These are phyloP conservation scores for Macrosoma leucophasiata DNA, from an alignment of 2,888 invertebrate genomes.

Conservation along the genomic window DNA sequence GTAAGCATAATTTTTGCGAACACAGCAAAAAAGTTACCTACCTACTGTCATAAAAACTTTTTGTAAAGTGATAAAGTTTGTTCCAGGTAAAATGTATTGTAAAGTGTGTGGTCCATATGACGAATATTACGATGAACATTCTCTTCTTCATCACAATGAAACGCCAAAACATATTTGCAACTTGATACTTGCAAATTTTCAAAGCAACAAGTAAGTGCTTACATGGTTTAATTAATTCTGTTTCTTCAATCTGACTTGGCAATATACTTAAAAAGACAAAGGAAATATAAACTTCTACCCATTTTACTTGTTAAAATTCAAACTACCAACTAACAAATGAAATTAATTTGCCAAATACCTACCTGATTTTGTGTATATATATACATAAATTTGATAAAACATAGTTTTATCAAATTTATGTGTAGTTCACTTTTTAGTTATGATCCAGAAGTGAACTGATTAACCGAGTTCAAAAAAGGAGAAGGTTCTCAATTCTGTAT, in stretches of 20 bases:
- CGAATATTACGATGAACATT: constrained; percentile 40
- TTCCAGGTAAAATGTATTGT: constrained; percentile 33
- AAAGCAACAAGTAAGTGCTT: constrained; percentile 40
- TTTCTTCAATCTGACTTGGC: not conserved
- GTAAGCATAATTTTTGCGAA: no score
- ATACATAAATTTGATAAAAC: not conserved
- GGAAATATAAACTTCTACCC: not conserved
- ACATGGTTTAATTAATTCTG: not conserved
- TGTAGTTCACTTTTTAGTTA: no score
- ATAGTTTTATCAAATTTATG: no score
- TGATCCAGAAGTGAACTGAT: no score
- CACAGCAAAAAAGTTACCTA: no score
- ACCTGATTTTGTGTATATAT: not conserved
- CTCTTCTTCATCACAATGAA: constrained; percentile 29
- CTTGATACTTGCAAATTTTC: constrained; percentile 38
- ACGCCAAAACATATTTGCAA: constrained; percentile 45
- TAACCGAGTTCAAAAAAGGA: no score
- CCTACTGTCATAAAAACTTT: no score
- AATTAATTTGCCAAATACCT: not conserved
- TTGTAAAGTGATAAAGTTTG: not conserved
- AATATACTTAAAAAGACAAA: not conserved
- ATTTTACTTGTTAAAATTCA: not conserved
- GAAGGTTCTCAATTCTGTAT: no score
- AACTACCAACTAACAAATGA: not conserved
- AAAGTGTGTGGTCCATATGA: constrained; percentile 43